A percentile compares a stretch with the other conserved stretches of the same genome.
Evolutionary conservation across 2,113 vertebrate species (phyloP).

Genomic region (Arizona elegans): DNA sequence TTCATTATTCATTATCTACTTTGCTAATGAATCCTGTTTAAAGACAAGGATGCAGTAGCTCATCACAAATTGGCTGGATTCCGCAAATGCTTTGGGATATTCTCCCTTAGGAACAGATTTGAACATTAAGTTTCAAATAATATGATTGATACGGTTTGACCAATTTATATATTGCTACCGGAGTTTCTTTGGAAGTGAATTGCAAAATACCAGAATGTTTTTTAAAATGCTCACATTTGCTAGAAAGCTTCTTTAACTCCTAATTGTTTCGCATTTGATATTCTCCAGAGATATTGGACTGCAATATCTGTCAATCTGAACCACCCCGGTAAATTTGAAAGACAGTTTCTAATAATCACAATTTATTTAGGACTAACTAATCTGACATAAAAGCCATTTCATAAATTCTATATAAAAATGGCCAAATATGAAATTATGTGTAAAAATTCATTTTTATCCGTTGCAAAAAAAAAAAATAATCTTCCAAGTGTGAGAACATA

Average conservation of each 20-base stretch:
- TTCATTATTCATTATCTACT: slow-evolving; percentile 13
- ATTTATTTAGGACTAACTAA: not conserved
- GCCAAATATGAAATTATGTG: not conserved
- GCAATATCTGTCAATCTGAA: not conserved
- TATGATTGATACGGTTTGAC: not conserved
- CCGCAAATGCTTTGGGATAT: not conserved
- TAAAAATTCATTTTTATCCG: not conserved
- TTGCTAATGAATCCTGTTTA: slow-evolving; percentile 25
- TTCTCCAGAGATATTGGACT: not conserved
- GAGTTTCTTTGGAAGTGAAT: not conserved
- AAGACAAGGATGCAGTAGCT: not conserved
- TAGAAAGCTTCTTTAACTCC: not conserved
- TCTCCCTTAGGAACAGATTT: slow-evolving; percentile 13
- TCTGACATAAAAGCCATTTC: not conserved
- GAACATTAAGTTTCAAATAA: slow-evolving; percentile 9
- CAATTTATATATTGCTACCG: not conserved
- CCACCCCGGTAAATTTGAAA: not conserved
- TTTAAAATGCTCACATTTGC: not conserved
- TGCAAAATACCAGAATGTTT: not conserved
- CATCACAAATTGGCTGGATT: slow-evolving; percentile 10
- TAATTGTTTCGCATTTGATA: not conserved
- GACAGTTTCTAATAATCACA: not conserved
- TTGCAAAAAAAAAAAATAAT: not conserved
- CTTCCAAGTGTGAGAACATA: not conserved
- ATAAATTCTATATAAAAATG: not conserved